These are phyloP conservation scores for Cladopsammia gracilis DNA, from an alignment of 64 coral and sea anemone species.

Conservation along the genomic window DNA sequence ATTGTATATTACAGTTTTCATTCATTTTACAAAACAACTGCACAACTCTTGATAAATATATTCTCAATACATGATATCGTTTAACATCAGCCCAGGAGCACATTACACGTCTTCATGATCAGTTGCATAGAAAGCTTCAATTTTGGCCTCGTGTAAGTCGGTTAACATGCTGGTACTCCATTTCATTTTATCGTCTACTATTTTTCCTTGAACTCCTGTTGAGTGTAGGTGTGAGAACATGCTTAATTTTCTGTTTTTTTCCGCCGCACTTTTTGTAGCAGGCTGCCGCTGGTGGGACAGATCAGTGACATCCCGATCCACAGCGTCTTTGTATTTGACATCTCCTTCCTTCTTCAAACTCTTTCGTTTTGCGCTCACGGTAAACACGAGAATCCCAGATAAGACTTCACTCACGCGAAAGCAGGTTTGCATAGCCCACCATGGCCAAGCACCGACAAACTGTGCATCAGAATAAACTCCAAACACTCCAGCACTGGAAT, in stretches of 20 bases:
- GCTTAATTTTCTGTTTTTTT: background rate
- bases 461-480: conserved; percentile 17
- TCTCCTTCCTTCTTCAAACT: background rate
- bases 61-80: too few species aligned
- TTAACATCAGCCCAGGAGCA: background rate
- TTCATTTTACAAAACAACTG: too few species aligned
- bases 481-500: background rate
- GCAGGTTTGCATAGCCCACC: conserved; percentile 42
- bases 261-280: background rate
- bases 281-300: background rate
- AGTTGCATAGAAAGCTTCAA: background rate
- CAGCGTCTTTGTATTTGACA: background rate
- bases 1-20: too few species aligned
- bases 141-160: background rate
- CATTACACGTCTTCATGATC: background rate
- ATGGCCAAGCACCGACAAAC: conserved; percentile 44
- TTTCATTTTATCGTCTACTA: background rate
- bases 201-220: background rate
- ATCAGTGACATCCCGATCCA: background rate
- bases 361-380: conserved; percentile 30
- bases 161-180: too few species aligned
- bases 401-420: conserved; percentile 31
- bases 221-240: background rate
- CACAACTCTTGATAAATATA: too few species aligned
- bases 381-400: conserved; percentile 45